Conservation (phyloP, 1,140 invertebrate species). For the Tenebrio molitor region DNA sequence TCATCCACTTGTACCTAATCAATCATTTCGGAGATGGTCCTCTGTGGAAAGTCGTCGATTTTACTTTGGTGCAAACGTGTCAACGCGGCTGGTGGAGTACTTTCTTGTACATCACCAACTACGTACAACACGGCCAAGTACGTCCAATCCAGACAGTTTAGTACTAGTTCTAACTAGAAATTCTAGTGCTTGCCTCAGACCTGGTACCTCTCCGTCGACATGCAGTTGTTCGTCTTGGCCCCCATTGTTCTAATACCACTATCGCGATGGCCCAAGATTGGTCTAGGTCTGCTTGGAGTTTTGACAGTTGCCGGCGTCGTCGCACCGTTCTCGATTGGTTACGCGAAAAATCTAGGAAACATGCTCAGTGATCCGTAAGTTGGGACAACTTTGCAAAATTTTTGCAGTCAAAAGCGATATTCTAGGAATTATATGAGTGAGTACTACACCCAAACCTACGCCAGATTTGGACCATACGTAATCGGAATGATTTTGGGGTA, state of each 20-base stretch:
- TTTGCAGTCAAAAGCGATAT: not conserved
- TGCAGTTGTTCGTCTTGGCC: slow-evolving; percentile 3
- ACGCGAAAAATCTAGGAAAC: not conserved
- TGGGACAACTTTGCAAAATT: not conserved
- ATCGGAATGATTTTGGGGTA: slow-evolving; percentile 72
- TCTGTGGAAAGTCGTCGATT: slow-evolving; percentile 62
- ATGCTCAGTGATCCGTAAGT: not conserved
- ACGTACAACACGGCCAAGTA: slow-evolving; percentile 65
- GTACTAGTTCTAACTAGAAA: not conserved
- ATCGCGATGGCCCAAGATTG: not conserved
- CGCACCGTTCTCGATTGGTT: slow-evolving; percentile 9
- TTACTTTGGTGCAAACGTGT: slow-evolving; percentile 59
- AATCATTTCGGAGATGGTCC: slow-evolving; percentile 73
- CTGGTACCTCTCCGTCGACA: slow-evolving; percentile 26
- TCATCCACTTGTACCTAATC: slow-evolving; percentile 70
- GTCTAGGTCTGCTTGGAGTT: not conserved
- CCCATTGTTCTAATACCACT: slow-evolving; percentile 17
- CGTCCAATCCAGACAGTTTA: not conserved
- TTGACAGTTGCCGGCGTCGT: slow-evolving; percentile 1
- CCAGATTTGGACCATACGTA: slow-evolving; percentile 71
- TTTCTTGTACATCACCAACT: slow-evolving; percentile 69
- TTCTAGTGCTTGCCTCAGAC: slow-evolving; percentile 28
- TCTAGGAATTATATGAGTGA: slow-evolving; percentile 2
- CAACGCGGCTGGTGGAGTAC: slow-evolving; percentile 70
- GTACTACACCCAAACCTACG: slow-evolving; percentile 64